Evolutionary conservation across 2,113 vertebrate species (phyloP), one percentile per base, ranked within the genome.

Genomic region (Cacatua alba): DNA sequence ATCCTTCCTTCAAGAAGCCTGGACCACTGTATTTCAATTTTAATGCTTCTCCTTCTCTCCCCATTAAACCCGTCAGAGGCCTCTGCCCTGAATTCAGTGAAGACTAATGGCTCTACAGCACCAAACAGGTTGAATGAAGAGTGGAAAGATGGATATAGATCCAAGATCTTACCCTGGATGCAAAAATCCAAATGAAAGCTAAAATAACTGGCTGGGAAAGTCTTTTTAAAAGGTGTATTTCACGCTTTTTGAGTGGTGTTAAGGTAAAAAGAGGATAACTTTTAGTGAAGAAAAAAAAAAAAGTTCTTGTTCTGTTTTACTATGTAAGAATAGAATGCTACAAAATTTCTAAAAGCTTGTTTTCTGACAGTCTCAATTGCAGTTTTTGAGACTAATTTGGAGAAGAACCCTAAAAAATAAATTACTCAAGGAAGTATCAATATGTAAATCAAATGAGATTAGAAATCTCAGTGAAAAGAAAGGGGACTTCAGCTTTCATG

Each of bases 321-420:
- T 69, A 25, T 0, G 0, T 3, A 77, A 74, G 9, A 88, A 57
- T 31, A 69, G 85, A 71, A 13, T 6, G 4, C 25, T 48, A 86
- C 4, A 88, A n/a, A 64, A 59, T 46, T 83, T 86, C 60, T 46
- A 88, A 70, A 59, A 70, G 25, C 17, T 77, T 33, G 3, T 21
- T 53, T 67, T 74, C 46, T 37, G 68, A 60, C 29, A 85, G 29
- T 23, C 19, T 95, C 67, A 86, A 92, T 2, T 70, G 33, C 13
- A 87, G 63, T 14, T 75, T 86, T 10, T 39, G 37, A 49, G 24
- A 43, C 17, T 82, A n/a, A 59, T n/a, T 15, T 53, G 43, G 11
- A 65, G 19, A 82, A 82, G 8, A 46, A 64, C 7, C 2, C 24
- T 65, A 44, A 76, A 68, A 63, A 68, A n/a, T 28, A 43, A 71